Conservation (phyloP, 2,888 invertebrate genomes). For the Hyposoter didymator region DNA sequence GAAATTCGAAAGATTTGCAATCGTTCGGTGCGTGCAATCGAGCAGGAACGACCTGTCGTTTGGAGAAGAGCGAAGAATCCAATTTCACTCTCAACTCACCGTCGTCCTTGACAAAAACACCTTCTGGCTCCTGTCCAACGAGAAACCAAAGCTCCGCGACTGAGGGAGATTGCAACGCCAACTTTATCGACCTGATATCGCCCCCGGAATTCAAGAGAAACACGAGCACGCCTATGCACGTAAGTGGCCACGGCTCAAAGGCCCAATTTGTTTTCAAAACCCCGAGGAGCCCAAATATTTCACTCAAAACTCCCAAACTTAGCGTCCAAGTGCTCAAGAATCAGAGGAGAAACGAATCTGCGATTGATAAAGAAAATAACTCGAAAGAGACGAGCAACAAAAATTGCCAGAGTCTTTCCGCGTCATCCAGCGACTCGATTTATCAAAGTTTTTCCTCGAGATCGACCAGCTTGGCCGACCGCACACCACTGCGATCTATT, state of each 20-base stretch:
- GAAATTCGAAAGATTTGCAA: conserved; percentile 72
- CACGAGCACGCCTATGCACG: conserved; percentile 80
- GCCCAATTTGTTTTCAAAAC: conserved; percentile 69
- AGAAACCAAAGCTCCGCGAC: conserved; percentile 48
- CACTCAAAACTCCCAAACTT: conserved; percentile 74
- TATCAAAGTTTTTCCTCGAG: conserved; percentile 51
- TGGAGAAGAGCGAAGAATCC: conserved; percentile 25
- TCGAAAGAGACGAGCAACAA: conserved; percentile 42
- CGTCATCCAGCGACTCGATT: conserved; percentile 48
- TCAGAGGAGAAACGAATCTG: conserved; percentile 29
- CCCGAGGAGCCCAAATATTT: conserved; percentile 70
- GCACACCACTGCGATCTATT: conserved; percentile 68
- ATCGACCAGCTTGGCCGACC: conserved; percentile 46
- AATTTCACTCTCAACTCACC: conserved; percentile 57
- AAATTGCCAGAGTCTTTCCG: neutral
- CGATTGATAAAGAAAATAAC: conserved; percentile 38
- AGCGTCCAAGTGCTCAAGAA: neutral
- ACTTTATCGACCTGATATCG: conserved; percentile 70
- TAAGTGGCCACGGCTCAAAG: conserved; percentile 63
- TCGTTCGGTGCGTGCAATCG: conserved; percentile 71
- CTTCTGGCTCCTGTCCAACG: conserved; percentile 12
- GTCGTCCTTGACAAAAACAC: conserved; percentile 53
- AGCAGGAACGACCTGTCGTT: conserved; percentile 4
- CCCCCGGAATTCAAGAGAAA: conserved; percentile 76
- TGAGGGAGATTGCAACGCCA: conserved; percentile 62